phyloP scores from a whole-genome alignment of 1,140 invertebrate species.

The Heterodera carotae region DNA sequence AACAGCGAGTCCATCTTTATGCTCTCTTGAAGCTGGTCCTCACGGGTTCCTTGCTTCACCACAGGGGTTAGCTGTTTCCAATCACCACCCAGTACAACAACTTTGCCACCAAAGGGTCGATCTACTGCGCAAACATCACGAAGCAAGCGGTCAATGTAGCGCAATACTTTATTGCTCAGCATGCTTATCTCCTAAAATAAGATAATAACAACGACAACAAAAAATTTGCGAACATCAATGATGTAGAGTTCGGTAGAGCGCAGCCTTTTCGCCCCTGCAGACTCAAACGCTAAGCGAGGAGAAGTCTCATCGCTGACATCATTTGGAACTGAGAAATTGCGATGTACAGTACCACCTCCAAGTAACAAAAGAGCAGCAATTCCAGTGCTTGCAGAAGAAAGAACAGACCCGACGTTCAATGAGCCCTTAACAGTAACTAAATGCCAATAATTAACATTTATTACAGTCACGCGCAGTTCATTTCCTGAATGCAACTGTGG shows the following conservation, averaged over 20 bases:
- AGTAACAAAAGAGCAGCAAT: conserved; percentile 57
- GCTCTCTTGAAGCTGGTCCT: conserved; percentile 22
- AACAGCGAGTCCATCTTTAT: conserved; percentile 4
- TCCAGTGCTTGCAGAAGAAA: conserved; percentile 51
- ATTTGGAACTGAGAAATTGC: conserved; percentile 30
- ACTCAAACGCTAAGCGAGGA: conserved; percentile 19
- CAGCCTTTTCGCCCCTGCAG: conserved; percentile 4
- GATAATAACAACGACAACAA: background rate
- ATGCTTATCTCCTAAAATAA: conserved; percentile 18
- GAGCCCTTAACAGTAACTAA: background rate
- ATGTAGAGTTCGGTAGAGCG: background rate
- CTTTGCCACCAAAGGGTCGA: conserved; percentile 56
- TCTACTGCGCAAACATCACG: background rate
- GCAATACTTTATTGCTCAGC: conserved; percentile 7
- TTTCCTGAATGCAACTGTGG: background rate
- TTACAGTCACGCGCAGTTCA: no score
- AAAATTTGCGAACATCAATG: background rate
- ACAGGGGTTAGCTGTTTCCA: conserved; percentile 60
- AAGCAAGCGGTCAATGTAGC: conserved; percentile 21
- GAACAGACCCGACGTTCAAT: conserved; percentile 17
- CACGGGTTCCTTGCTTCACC: conserved; percentile 11
- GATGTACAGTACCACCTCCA: conserved; percentile 50
- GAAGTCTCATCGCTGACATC: background rate
- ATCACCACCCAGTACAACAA: conserved; percentile 59
- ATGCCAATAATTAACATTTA: background rate